These are phyloP conservation scores for Dipus sagitta DNA, from an alignment of 2,797 vertebrate genomes.

Conservation along the genomic window DNA sequence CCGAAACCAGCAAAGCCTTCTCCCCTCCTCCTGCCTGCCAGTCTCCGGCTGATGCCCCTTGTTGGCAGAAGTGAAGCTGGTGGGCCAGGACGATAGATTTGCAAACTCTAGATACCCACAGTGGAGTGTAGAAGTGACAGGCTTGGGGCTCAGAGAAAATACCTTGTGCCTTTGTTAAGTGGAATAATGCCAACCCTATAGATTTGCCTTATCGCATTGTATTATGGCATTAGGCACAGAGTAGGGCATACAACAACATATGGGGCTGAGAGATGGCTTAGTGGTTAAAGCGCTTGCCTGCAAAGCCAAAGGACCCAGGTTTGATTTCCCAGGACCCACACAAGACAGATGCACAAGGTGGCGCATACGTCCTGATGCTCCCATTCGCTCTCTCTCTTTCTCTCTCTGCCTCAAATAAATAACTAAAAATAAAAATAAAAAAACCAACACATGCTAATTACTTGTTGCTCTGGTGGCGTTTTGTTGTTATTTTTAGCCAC, in stretches of 20 bases:
- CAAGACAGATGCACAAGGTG: too few relatives aligned
- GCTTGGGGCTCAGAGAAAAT: background rate
- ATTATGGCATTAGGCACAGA: background rate
- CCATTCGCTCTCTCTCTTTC: too few relatives aligned
- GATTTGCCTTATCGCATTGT: background rate
- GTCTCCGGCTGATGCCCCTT: background rate
- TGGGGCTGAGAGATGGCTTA: too few relatives aligned
- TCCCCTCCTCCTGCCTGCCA: background rate
- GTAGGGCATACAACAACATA: background rate
- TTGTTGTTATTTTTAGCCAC: constrained; percentile 35
- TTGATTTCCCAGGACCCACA: too few relatives aligned
- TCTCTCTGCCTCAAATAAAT: too few relatives aligned
- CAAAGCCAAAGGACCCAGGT: too few relatives aligned
- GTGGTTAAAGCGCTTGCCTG: too few relatives aligned
- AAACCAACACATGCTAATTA: background rate
- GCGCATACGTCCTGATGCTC: too few relatives aligned
- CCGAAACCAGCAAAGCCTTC: background rate
- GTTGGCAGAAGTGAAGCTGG: background rate
- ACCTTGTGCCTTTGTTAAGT: background rate
- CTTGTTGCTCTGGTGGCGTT: background rate
- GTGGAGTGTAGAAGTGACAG: background rate
- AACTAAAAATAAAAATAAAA: too few relatives aligned
- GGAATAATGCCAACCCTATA: background rate
- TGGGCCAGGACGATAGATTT: background rate
- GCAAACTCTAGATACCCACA: background rate